Base-by-base conservation (phyloP, 1,140 invertebrate species). In the Achatina immaculata region DNA sequence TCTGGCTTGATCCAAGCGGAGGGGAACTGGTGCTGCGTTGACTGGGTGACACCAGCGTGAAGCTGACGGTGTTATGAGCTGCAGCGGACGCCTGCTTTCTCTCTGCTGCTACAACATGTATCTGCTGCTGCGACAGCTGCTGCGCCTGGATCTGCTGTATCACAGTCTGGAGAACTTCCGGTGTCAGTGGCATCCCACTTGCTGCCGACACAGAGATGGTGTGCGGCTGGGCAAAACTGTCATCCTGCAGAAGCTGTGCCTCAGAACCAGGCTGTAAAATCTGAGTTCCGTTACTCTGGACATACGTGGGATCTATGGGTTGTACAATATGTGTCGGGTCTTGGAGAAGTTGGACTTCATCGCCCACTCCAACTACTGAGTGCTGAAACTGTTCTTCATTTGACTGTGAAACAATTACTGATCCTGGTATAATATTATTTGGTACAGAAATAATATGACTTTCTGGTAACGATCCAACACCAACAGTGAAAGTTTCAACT, bases 1-100 rank as follows among this genome's bases (percentile, higher is more conserved):
- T 94, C 82, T 93, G 92, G 85, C 92, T 93, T 19, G 93, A 93
- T 24, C 93, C 93, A 19, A 93, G 83, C 34, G 93, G 92, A 73
- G 90, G 91, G 4, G 77, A 45, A 62, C 31, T 34, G 43, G 90
- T 89, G 68, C 91, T 91, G 1, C 84, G 90, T 0, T 91, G 91
- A 81, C 85, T 85, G 62, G 83, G 73, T 51, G 87, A 75, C n/a
- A 85, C 83, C 28, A 86, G 65, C 43, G 84, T 85, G 11, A 85
- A 82, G 28, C 77, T 78, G 0, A 83, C n/a, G 16, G 68, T 82
- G 21, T 65, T 38, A 11, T 62, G 45, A 19, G 62, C 38, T 45
- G 28, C 24, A 31, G 6, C n/a, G 48, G 72, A 28, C 48, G 48
- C 0, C 1, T 72, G 34, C 38, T 42, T 24, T 58, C 68, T n/a